These are phyloP conservation scores for Colinus virginianus DNA, from an alignment of 2,113 vertebrate genomes.

Conservation along the genomic window DNA sequence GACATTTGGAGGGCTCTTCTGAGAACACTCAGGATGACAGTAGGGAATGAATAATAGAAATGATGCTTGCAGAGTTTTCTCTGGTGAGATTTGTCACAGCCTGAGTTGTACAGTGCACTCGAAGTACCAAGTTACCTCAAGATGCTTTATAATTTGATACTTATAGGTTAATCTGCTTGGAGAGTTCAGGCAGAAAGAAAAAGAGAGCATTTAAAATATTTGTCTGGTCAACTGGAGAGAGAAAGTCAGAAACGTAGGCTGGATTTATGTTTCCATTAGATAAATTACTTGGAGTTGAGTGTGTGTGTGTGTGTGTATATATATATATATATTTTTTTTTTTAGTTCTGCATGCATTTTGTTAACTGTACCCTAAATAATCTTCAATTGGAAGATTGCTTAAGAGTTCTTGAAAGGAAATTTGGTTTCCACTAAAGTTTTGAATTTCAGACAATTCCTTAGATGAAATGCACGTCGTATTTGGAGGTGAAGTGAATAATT, in stretches of 20 bases:
- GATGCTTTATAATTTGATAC: not conserved
- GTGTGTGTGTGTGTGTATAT: not conserved
- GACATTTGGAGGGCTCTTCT: constrained; percentile 54
- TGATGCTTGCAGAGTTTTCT: constrained; percentile 31
- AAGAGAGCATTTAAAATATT: not conserved
- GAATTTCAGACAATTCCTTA: not conserved
- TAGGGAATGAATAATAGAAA: constrained; percentile 64
- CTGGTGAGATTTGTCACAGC: not conserved
- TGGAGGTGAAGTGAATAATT: constrained; percentile 64
- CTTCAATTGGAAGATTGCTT: constrained; percentile 34
- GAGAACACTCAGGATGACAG: constrained; percentile 52
- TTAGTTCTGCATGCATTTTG: not conserved
- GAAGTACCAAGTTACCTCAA: constrained; percentile 5
- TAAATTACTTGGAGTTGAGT: not conserved
- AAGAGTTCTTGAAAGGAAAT: constrained; percentile 12
- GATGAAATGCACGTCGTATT: constrained; percentile 34
- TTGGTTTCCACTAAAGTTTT: not conserved
- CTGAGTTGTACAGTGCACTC: constrained; percentile 11
- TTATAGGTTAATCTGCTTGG: not conserved
- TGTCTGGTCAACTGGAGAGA: not conserved
- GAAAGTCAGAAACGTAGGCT: not conserved
- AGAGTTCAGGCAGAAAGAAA: not conserved
- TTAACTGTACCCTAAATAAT: not conserved
- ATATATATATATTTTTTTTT: too few species aligned
- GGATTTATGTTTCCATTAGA: not conserved